Base-by-base conservation (phyloP, 2,888 invertebrate species). In the Diadegma fenestrale region DNA sequence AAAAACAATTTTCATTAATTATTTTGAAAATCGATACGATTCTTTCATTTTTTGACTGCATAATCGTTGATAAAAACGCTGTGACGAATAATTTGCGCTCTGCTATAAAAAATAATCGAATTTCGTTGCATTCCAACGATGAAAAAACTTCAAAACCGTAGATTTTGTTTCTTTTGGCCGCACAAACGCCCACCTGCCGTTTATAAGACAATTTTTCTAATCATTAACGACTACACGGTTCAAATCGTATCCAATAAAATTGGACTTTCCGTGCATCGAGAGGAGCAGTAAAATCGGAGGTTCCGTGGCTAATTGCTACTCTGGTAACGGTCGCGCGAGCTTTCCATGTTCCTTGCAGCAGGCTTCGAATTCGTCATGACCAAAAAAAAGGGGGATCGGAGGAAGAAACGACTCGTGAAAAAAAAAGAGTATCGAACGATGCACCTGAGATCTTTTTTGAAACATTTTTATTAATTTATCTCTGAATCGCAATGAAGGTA, bases 291-390 rank as follows among this genome's bases (percentile, higher is more conserved):
- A 86, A 63, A 85, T 86, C 82, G 82, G 64, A 63, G 51, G 80
- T 37, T 43, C n/a, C 75, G 80, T 73, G 77, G 80, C 84, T 87
- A 86, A 86, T 86, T 87, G 85, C 85, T 66, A 37, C 37, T 54
- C 63, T 19, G 30, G 14, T 73, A 73, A 63, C 43, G 30, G 30
- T 72, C 72, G 54, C 19, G 10, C 8, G 72, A 72, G 72, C 37
- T 72, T 41, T 75, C 68, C 26, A 51, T 45, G 69, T 19, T 22
- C 51, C 26, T 17, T 41, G 61, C 37, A 58, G 45, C 69, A 61
- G 69, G 33, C 22, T n/a, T 33, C 61, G 37, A 17, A 48, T 63
- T 8, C n/a, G 26, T 30, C 68, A 54, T 6, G 19, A 17, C 17
- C 14, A 64, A 64, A 41, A 58, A n/a, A 58, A n/a, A 12, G 8